Evolutionary conservation across 2,113 vertebrate species (phyloP), one percentile per base, ranked within the genome.

Genomic region (Physeter macrocephalus): DNA sequence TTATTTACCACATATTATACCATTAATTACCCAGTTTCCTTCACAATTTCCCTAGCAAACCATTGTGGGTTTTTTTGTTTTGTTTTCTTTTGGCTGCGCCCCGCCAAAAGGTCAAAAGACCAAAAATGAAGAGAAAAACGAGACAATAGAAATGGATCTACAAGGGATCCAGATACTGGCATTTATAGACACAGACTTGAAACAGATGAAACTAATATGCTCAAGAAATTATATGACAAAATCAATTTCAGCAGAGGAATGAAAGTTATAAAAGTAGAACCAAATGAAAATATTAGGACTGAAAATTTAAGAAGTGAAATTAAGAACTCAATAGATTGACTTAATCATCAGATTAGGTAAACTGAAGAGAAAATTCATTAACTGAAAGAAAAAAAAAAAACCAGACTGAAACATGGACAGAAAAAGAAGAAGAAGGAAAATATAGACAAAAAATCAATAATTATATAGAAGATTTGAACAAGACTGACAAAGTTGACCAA

Each of bases 261-360:
- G 36, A 96, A 94, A 90, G 78, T 80, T 64, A 78, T 52, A 67
- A 84, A 93, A 89, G 87, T 90, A 66, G 18, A 84, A 54, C 12
- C 34, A 78, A 84, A 75, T 67, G 18, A 31, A 43, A 74, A 89
- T 17, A 54, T 54, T 82, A 89, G n/a, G n/a, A 84, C 10, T 74
- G 41, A 88, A 94, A 71, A 69, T 72, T 59, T 23, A 84, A 83
- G 43, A 92, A 29, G 18, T 57, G 14, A 77, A 83, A 83, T 61
- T 77, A 96, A 94, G 69, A 94, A 84, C 31, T 57, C 78, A 90
- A 46, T 13, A 95, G 31, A 74, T 2, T 34, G 43, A 94, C 31
- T 71, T 77, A 57, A 72, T 80, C 8, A 81, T 64, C 21, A 64
- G 13, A 77, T 64, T 64, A 86, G 20, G 84, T 75, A 85, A 75